phyloP scores from a whole-genome alignment of 2,888 invertebrate genomes.

The Noctuana brunneofusca region DNA sequence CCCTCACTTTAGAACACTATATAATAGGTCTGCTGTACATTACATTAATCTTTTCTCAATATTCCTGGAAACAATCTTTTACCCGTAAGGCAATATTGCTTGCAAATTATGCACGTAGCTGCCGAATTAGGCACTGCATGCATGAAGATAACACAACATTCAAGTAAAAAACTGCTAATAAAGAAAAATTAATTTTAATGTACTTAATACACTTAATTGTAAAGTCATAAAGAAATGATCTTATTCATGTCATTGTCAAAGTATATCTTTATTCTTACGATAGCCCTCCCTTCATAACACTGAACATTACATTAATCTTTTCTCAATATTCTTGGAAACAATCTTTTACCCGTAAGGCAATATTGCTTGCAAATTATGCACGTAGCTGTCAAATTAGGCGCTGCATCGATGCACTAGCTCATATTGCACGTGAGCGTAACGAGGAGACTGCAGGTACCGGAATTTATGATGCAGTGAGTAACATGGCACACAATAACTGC shows the following conservation, averaged over 20 bases:
- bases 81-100: conserved; percentile 28
- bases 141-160: no score
- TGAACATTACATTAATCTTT: background rate
- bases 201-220: no score
- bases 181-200: no score
- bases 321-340: conserved; percentile 13
- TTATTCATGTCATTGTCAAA: no score
- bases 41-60: conserved; percentile 13
- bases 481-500: conserved; percentile 6
- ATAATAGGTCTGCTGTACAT: no score
- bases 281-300: background rate
- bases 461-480: conserved; percentile 30
- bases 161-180: no score
- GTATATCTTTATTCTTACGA: no score
- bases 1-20: no score
- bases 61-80: conserved; percentile 14
- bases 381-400: conserved; percentile 33
- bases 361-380: conserved; percentile 34
- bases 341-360: conserved; percentile 20
- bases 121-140: conserved; percentile 31
- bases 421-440: conserved; percentile 33
- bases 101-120: conserved; percentile 33
- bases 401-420: conserved; percentile 32
- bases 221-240: no score
- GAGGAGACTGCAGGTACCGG: conserved; percentile 24